Percentiles rank a stretch among this genome's conserved stretches.
Conservation (phyloP, 1,140 invertebrate species). For the Parasteatoda tepidariorum region DNA sequence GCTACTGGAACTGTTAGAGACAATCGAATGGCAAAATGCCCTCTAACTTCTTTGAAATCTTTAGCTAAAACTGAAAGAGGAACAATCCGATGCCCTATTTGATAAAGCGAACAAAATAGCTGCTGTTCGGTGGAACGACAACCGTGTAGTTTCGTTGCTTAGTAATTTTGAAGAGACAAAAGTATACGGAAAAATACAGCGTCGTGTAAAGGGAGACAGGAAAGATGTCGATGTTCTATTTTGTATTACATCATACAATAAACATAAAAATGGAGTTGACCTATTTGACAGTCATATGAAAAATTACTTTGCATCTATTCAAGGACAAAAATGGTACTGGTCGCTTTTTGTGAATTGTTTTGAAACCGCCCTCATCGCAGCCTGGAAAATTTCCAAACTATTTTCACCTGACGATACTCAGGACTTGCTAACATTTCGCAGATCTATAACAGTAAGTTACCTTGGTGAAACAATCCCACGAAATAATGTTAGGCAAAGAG, state of each 20-base stretch:
- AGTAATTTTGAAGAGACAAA: neutral
- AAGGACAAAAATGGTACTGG: neutral
- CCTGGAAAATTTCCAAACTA: too few relatives aligned
- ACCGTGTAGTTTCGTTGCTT: slow-evolving; percentile 17
- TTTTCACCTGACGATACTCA: neutral
- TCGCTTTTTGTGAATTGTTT: neutral
- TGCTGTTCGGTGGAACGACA: neutral
- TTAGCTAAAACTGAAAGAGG: slow-evolving; percentile 41
- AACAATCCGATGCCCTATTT: neutral
- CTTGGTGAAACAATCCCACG: too few relatives aligned
- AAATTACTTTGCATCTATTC: neutral
- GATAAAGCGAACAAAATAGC: slow-evolving; percentile 2
- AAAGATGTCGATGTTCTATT: neutral
- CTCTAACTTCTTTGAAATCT: neutral
- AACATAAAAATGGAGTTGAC: neutral
- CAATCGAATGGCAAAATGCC: slow-evolving; percentile 14
- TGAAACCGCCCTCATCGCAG: neutral
- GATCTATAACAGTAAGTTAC: too few relatives aligned
- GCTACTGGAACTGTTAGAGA: neutral
- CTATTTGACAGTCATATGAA: too few relatives aligned
- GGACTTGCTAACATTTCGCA: neutral
- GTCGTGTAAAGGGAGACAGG: neutral
- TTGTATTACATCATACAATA: neutral
- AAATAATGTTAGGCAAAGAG: too few relatives aligned
- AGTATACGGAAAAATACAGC: neutral